Conservation (phyloP, 2,113 vertebrate species). For the Merops nubicus region DNA sequence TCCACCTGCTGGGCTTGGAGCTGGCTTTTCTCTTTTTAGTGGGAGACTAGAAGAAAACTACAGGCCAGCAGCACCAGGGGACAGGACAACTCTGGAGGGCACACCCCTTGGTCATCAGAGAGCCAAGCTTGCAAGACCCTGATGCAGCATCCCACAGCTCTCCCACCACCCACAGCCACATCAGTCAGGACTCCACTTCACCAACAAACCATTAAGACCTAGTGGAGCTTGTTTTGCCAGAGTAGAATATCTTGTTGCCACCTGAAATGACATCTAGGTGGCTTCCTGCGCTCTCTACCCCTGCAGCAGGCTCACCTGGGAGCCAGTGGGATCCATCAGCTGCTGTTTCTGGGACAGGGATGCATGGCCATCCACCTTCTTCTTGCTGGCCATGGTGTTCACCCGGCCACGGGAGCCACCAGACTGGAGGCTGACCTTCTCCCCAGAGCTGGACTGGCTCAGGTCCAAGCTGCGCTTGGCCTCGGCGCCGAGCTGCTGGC, state of each 20-base stretch:
- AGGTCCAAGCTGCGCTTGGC: constrained; percentile 57
- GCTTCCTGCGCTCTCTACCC: not conserved
- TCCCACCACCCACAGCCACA: not conserved
- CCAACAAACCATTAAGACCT: not conserved
- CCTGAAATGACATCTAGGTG: not conserved
- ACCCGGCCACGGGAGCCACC: not conserved
- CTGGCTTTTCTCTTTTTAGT: not conserved
- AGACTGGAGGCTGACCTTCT: not conserved
- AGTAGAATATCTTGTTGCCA: not conserved
- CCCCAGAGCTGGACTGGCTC: not conserved
- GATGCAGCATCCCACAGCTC: not conserved
- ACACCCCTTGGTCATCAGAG: not conserved
- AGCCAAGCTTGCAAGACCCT: not conserved
- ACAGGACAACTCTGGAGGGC: not conserved
- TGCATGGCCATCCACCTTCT: not conserved
- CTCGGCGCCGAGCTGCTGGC: constrained; percentile 29
- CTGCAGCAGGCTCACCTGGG: constrained; percentile 32
- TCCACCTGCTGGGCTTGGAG: not conserved
- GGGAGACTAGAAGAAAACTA: not conserved
- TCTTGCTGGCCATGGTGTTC: not conserved
- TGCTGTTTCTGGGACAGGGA: constrained; percentile 41
- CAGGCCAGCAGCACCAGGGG: not conserved
- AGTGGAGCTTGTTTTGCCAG: not conserved
- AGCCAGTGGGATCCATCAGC: not conserved
- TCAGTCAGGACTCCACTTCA: not conserved